Conservation (phyloP, 2,888 invertebrate genomes). For the Phalera bucephala region DNA sequence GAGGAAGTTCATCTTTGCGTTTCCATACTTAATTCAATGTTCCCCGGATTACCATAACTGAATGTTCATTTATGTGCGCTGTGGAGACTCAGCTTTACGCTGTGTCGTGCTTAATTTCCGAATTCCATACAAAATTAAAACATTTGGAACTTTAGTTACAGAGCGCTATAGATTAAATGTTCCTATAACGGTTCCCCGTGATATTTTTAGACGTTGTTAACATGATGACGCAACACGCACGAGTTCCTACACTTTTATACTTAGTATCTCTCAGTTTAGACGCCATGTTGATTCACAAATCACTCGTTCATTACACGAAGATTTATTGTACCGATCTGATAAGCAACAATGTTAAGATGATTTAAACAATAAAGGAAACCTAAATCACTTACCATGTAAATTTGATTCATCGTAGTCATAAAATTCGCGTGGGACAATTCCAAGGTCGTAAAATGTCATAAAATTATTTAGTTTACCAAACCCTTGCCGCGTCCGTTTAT, state of each 20-base stretch:
- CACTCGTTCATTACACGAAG: conserved; percentile 32
- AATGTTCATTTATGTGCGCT: too few relatives aligned
- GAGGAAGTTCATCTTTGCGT: too few relatives aligned
- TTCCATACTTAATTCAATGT: too few relatives aligned
- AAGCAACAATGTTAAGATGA: conserved; percentile 53
- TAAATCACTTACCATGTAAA: conserved; percentile 54
- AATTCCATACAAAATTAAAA: conserved; percentile 1
- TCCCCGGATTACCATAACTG: too few relatives aligned
- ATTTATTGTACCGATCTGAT: conserved; percentile 47
- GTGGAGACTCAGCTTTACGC: too few relatives aligned
- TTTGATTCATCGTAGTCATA: conserved; percentile 58
- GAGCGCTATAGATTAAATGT: conserved; percentile 14
- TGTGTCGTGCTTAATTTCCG: neutral
- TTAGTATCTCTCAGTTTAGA: conserved; percentile 21
- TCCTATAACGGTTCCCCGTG: conserved; percentile 12
- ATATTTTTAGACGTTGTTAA: conserved; percentile 19
- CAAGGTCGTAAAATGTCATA: conserved; percentile 66
- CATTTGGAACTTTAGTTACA: conserved; percentile 5
- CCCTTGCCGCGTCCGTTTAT: conserved; percentile 68
- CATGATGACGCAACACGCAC: neutral
- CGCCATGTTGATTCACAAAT: conserved; percentile 37
- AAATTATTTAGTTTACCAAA: conserved; percentile 68
- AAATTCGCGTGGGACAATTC: conserved; percentile 64
- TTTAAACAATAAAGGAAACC: conserved; percentile 48
- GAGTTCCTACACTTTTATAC: conserved; percentile 22